Percentiles rank a stretch among this genome's conserved stretches.
Conservation (phyloP, 2,888 invertebrate genomes). For the Heteropelma amictum region DNA sequence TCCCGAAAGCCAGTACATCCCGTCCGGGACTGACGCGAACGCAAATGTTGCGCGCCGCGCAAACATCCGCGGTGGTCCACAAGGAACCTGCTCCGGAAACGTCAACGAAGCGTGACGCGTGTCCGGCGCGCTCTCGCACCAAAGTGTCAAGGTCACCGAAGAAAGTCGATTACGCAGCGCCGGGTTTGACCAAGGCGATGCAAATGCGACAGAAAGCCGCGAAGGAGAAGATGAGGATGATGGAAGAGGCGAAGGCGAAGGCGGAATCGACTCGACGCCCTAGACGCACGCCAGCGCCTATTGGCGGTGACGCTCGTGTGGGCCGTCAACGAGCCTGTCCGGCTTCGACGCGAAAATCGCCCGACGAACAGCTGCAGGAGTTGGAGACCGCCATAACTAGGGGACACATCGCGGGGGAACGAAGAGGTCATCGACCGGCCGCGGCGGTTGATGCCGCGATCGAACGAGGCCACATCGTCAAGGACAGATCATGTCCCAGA, state of each 20-base stretch:
- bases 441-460: conserved; percentile 34
- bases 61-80: conserved; percentile 59
- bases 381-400: conserved; percentile 6
- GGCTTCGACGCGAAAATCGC: not conserved
- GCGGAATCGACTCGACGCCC: conserved; percentile 43
- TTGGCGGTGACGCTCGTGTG: conserved; percentile 60
- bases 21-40: conserved; percentile 61
- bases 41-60: conserved; percentile 64
- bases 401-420: not conserved
- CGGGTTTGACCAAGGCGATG: conserved; percentile 69
- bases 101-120: not conserved
- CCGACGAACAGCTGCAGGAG: not conserved
- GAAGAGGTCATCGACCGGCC: not conserved
- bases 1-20: not conserved
- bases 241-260: conserved; percentile 55
- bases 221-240: conserved; percentile 58
- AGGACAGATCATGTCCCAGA: conserved; percentile 17
- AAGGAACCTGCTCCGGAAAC: not conserved
- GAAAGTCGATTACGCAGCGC: conserved; percentile 65
- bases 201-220: conserved; percentile 66
- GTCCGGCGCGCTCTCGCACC: conserved; percentile 29
- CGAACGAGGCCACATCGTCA: conserved; percentile 28
- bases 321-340: conserved; percentile 5
- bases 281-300: conserved; percentile 59
- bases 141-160: conserved; percentile 63